Base-by-base conservation (phyloP, 2,888 invertebrate species). In the Frankliniella fusca region DNA sequence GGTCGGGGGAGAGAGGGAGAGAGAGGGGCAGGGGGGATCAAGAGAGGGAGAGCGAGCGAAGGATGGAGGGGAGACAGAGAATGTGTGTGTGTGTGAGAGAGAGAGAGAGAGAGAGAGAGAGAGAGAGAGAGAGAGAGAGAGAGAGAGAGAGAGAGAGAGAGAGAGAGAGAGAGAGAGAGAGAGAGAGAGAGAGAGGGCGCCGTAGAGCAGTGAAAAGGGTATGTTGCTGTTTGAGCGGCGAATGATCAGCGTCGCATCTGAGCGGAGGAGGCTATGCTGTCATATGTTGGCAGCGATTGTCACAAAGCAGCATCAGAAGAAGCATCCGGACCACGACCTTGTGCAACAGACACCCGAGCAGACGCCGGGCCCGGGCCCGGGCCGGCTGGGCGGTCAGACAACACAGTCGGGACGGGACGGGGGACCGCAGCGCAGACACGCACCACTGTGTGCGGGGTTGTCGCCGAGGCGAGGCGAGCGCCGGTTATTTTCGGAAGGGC, bases 401-500 rank as follows among this genome's bases (percentile, higher is more conserved):
- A 38, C 38, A 38, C n/a, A n/a, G n/a, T n/a, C n/a, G n/a, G n/a
- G 38, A 38, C 38, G n/a, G n/a, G n/a, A 38, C 38, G 38, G 38
- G 38, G 5, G 38, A 38, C 38, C 38, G 38, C 38, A 38, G 38
- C 38, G 38, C 38, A 38, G 38, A 38, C 38, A 38, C 38, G 38
- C 38, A 38, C 38, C 5, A 5, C 38, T 38, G 38, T 2, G 27
- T 9, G 23, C 1, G 8, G 8, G 23, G 27, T 10, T 10, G 70
- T 12, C 23, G 27, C 70, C 70, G 23, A 8, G 27, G 70, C 27
- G 27, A 10, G 27, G 70, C 23, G 70, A 10, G 23, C 12, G 70
- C 10, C 12, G 27, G 70, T 76, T 76, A 76, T 76, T 76, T 76
- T 76, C 70, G 70, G 70, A 76, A 23, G 70, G 70, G n/a, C 70